Evolutionary conservation across 30 jellyfish, hydroid and myxozoan genomes (phyloP), one percentile per base, ranked within the genome.

Genomic region (Pelagia noctiluca): DNA sequence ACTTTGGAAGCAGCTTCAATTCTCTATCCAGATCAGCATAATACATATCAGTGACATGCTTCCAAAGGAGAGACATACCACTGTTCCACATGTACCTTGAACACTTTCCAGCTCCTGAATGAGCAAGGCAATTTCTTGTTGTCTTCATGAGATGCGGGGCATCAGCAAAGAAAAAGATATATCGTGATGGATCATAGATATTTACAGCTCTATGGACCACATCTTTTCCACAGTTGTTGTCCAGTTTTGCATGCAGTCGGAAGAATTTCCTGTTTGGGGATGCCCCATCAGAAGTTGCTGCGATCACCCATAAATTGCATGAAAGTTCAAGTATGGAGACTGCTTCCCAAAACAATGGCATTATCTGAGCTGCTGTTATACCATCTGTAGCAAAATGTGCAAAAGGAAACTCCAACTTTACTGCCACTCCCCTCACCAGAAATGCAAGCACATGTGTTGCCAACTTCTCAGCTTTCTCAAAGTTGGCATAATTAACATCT

Each of bases 111-210:
- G 26, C 50, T 16, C 89, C 86, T 18, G 89, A 62, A 35, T 78
- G 86, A 36, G 32, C 66, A 13, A 78, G 36, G 57, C 89, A 78
- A 73, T 78, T 78, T 62, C 88, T 78, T 29, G 86, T 28, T 19
- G 89, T 78, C 71, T 78, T 78, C 87, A 78, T 78, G 23, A 75
- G 87, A 32, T 75, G 87, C 13, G 87, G 87, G 4, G 87, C 87
- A 75, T 75, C 87, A 24, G 89, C 33, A 62, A 62, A 78, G 63
- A 75, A 26, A 72, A 35, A 42, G 16, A 42, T 42, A 42, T 42
- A 42, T 42, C 57, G 57, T 42, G 57, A 42, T 42, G 57, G 57
- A 42, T 42, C 57, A 16, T 42, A 42, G 57, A 42, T 42, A 42
- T 42, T 42, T 42, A 42, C 57, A 42, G 57, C 57, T 42, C 57